Base-by-base conservation (phyloP, 2,797 vertebrate species). In the Merluccius polli region DNA sequence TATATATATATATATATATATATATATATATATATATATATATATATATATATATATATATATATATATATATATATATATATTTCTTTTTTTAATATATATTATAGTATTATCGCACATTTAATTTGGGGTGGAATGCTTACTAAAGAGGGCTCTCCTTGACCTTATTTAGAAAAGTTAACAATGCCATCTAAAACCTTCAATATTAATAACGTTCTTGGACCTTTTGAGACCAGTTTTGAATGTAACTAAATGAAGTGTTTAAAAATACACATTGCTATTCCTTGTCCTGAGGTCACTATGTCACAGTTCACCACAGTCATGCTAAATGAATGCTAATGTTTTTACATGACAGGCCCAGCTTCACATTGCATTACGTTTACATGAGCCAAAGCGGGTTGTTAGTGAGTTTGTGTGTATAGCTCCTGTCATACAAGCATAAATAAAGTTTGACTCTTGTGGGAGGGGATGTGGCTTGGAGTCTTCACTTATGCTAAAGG, bases 1-100 rank as follows among this genome's bases (percentile, higher is more conserved):
- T 27, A 75, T 71, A 71, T 73, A 80, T 41, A 63, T n/a, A n/a
- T n/a, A n/a, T n/a, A n/a, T n/a, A n/a, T n/a, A 24, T 63, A 24
- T 16, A 48, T 41, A 41, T 12, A 12, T 21, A 52, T 6, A n/a
- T 44, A 44, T 44, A 4, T 12, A 44, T 44, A 16, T 16, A 16
- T 44, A 44, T n/a, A n/a, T n/a, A n/a, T n/a, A n/a, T n/a, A n/a
- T n/a, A n/a, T n/a, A n/a, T n/a, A n/a, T n/a, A n/a, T n/a, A n/a
- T n/a, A n/a, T n/a, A n/a, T n/a, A n/a, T n/a, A n/a, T n/a, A n/a
- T n/a, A n/a, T n/a, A n/a, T n/a, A n/a, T n/a, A n/a, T 15, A 12
- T n/a, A n/a, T n/a, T n/a, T n/a, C n/a, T n/a, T n/a, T n/a, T n/a
- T n/a, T n/a, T n/a, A n/a, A n/a, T n/a, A 11, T 74, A 72, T 79